Base-by-base conservation (phyloP, 2,888 invertebrate species). In the Drosophila paramelanica region DNA sequence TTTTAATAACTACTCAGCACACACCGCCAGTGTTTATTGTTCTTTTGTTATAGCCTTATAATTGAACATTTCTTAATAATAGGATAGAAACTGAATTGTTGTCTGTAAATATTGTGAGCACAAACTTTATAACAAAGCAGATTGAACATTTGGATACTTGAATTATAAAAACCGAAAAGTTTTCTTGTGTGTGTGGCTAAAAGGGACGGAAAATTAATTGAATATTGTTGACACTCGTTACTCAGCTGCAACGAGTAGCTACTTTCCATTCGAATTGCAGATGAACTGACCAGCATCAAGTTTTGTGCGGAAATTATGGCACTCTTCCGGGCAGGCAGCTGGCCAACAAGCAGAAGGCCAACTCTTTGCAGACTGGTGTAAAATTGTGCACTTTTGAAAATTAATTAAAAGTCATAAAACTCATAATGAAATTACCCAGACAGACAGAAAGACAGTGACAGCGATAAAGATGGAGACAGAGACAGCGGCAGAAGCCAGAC, bases 321-420 rank as follows among this genome's bases (percentile, higher is more conserved):
- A 69, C 67, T 70, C 70, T 81, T 83, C 82, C 82, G 84, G 81
- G 41, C 61, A 61, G 56, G 13, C 59, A 42, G 53, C 50, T 33
- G 62, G 43, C 23, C 43, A 31, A 33, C 33, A 33, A 33, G 52
- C 38, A 36, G 39, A 56, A 27, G 33, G 13, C 38, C 23, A 62
- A 67, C 67, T 50, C 41, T 8, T 36, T 55, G 50, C 45, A 55
- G 55, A n/a, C 58, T 59, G 51, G 66, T 86, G 83, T 77, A 78
- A 83, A 86, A 80, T 70, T 83, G 79, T 86, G 81, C 81, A 83
- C 81, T 83, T 86, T 85, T 77, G 65, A 74, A 79, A 86, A 83
- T 86, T 83, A 83, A 83, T 83, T 83, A 83, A 83, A 83, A 83
- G 87, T 83, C 87, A 78, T 86, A 83, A 86, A 83, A 83, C 81